Base-by-base conservation (phyloP, 2,797 vertebrate species). In the Tarsius wallacei region DNA sequence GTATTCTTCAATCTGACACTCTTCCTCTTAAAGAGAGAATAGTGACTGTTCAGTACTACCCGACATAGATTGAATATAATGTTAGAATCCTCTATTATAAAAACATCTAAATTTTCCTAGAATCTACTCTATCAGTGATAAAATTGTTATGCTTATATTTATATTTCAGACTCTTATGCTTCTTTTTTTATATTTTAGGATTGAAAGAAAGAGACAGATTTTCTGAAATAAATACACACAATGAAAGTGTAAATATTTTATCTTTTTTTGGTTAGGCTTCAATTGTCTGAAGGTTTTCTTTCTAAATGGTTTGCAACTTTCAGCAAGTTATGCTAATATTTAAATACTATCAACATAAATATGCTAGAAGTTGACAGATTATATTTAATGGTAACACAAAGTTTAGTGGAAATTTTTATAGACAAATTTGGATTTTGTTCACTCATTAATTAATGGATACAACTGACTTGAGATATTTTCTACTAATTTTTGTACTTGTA, bases 271-370 rank as follows among this genome's bases (percentile, higher is more conserved):
- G 14, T 63, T 22, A 82, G 12, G 0, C 57, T 93, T 66, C 22
- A 57, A 42, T 19, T 24, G 5, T 71, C 63, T 47, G 28, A 77
- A 64, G 1, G 4, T 47, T 78, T 42, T 6, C 57, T 86, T 70
- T 80, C 19, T 57, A 68, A 86, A 96, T 4, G 63, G 21, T 61
- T 33, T 51, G 5, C 6, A 70, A 64, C 24, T 88, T 88, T 82
- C 19, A 31, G 22, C 61, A 86, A 90, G 73, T 7, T 59, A 66
- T 71, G 19, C 1, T 71, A 4, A 55, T 77, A 96, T 96, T 49
- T 31, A 63, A 96, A 49, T 26, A 51, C 68, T 55, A 87, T 7
- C 59, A 57, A 57, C 17, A 91, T 19, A 68, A 87, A 55, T 80
- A 4, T 26, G 16, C 77, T 49, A 78, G 22, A 1, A 83, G 51